Conservation (phyloP, 1,140 invertebrate genomes). For the Luehdorfia chinensis region DNA sequence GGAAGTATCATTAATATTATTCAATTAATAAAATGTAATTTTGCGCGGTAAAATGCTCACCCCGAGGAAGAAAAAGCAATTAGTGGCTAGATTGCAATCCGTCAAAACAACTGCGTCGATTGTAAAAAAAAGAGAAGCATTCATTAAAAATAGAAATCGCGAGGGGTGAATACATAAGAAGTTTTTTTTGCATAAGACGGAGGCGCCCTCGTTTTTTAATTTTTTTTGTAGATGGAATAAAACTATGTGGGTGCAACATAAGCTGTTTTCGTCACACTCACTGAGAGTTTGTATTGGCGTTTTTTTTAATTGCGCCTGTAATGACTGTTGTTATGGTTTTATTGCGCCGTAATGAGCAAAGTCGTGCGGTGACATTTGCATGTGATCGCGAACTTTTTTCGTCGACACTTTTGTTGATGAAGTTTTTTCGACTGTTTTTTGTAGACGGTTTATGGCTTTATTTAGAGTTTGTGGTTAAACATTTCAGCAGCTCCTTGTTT, state of each 20-base stretch:
- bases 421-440: conserved; percentile 61
- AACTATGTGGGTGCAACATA: conserved; percentile 69
- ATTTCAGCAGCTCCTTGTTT: conserved; percentile 65
- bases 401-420: conserved; percentile 60
- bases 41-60: conserved; percentile 65
- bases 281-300: conserved; percentile 50
- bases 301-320: conserved; percentile 71
- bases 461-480: conserved; percentile 70
- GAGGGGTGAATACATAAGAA: conserved; percentile 75
- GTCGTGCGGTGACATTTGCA: conserved; percentile 69
- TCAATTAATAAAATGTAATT: conserved; percentile 77
- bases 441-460: conserved; percentile 61
- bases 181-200: conserved; percentile 72
- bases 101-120: conserved; percentile 74
- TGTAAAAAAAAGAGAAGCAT: conserved; percentile 65
- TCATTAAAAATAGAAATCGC: conserved; percentile 73
- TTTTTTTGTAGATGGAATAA: conserved; percentile 62
- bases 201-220: conserved; percentile 59
- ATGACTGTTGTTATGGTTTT: conserved; percentile 73
- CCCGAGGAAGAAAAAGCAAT: conserved; percentile 75
- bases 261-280: conserved; percentile 73
- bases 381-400: conserved; percentile 63
- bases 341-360: conserved; percentile 63
- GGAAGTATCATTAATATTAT: conserved; percentile 76
- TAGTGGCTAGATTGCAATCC: conserved; percentile 76